A percentile compares a stretch with the other conserved stretches of the same genome.
phyloP scores from a whole-genome alignment of 1,140 invertebrate genomes.

The Ericerus pela region DNA sequence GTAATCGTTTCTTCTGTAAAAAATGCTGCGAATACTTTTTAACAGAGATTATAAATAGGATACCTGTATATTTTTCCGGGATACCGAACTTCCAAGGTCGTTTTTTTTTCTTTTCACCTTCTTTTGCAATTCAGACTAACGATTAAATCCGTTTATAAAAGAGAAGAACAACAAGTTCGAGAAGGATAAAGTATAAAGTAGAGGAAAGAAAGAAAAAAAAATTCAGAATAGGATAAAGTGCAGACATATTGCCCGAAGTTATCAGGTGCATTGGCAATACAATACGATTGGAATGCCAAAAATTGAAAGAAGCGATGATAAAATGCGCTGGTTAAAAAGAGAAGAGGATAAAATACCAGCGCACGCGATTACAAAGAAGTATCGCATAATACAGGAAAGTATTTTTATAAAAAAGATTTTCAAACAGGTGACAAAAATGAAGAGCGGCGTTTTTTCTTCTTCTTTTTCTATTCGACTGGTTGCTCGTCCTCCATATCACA shows the following conservation, averaged over 20 bases:
- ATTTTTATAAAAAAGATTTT: neutral
- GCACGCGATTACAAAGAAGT: conserved; percentile 6
- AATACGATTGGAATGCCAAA: conserved; percentile 1
- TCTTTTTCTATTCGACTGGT: too few relatives aligned
- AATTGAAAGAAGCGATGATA: conserved; percentile 3
- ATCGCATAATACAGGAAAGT: conserved; percentile 11
- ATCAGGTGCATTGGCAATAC: conserved; percentile 7
- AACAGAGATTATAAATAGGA: too few relatives aligned
- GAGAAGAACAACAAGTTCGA: too few relatives aligned
- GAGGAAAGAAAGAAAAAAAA: neutral
- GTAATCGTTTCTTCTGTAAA: too few relatives aligned
- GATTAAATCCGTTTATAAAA: conserved; percentile 7
- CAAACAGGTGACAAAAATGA: conserved; percentile 11
- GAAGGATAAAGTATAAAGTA: too few relatives aligned
- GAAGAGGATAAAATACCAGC: neutral
- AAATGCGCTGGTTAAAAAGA: neutral
- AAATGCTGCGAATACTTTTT: neutral
- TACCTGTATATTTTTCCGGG: too few relatives aligned
- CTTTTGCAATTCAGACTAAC: neutral
- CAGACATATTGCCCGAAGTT: conserved; percentile 6
- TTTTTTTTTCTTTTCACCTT: too few relatives aligned
- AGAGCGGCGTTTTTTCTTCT: neutral
- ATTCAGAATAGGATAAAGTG: neutral
- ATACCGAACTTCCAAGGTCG: conserved; percentile 6
- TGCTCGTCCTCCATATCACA: too few relatives aligned